A percentile compares a stretch with the other conserved stretches of the same genome.
These are phyloP conservation scores for Achatina immaculata DNA, from an alignment of 1,140 invertebrate species.

Conservation along the genomic window DNA sequence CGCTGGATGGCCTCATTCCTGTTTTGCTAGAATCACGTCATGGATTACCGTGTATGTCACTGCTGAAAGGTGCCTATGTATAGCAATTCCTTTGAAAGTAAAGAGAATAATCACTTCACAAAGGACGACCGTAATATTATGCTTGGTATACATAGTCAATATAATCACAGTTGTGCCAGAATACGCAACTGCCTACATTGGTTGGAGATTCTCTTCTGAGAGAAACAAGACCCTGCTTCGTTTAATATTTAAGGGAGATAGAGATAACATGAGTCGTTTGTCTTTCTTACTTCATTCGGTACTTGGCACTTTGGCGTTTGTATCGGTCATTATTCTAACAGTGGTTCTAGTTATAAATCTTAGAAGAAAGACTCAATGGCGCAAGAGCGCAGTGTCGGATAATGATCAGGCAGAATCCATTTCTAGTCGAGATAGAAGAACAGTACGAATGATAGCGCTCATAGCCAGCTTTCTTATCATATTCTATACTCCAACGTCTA, in stretches of 20 bases:
- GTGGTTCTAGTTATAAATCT: not conserved
- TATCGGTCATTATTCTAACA: not conserved
- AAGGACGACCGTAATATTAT: not conserved
- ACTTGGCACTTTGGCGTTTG: not conserved
- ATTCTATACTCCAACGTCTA: not conserved
- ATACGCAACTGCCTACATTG: not conserved
- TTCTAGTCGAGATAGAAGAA: not conserved
- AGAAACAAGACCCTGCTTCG: not conserved
- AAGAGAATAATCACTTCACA: not conserved
- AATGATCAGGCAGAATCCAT: not conserved
- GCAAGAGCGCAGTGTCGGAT: not conserved
- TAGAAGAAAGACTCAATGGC: not conserved
- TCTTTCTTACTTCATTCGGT: not conserved
- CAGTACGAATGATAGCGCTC: not conserved
- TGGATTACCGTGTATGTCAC: conserved; percentile 18
- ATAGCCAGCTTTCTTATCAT: not conserved
- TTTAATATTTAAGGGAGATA: not conserved
- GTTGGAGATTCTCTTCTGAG: not conserved
- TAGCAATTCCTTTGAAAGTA: not conserved
- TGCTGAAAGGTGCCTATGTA: conserved; percentile 7
- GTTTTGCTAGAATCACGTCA: not conserved
- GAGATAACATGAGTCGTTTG: not conserved
- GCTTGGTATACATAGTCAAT: not conserved
- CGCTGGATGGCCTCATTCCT: not conserved
- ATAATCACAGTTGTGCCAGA: not conserved